These are phyloP conservation scores for Auanema sp. DNA, from an alignment of 2,888 invertebrate genomes.

Conservation along the genomic window DNA sequence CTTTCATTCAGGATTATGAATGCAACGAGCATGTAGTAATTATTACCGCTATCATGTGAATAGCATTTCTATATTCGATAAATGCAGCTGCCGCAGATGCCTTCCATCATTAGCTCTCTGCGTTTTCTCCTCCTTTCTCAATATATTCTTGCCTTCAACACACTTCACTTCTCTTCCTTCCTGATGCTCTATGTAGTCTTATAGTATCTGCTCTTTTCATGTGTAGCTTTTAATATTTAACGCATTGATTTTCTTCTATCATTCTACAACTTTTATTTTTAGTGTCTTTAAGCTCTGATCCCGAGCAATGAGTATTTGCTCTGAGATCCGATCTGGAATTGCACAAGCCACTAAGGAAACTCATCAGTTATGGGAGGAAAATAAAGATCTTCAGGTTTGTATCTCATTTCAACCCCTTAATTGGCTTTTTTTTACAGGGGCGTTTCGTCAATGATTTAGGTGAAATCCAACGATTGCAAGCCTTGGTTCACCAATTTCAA, in stretches of 20 bases:
- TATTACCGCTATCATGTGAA: too few species aligned
- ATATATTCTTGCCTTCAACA: neutral
- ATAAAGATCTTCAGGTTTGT: conserved; percentile 49
- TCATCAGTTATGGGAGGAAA: conserved; percentile 61
- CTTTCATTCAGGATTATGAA: too few species aligned
- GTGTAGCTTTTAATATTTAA: neutral
- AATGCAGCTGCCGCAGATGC: neutral
- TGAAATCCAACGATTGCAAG: conserved; percentile 60
- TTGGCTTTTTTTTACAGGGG: conserved; percentile 34
- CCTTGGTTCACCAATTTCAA: conserved; percentile 54
- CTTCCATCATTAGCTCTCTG: conserved; percentile 6
- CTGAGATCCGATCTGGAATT: conserved; percentile 14
- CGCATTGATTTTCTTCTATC: neutral
- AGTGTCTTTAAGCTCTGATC: neutral
- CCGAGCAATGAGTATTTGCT: neutral
- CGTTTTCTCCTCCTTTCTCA: conserved; percentile 4
- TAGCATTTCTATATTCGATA: too few species aligned
- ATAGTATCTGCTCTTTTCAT: neutral
- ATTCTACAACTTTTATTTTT: neutral
- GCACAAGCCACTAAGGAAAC: conserved; percentile 46
- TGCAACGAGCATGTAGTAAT: too few species aligned
- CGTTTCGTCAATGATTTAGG: conserved; percentile 60
- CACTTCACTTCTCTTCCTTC: neutral
- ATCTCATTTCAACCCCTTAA: neutral
- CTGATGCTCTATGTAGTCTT: too few species aligned